Evolutionary conservation across 2,888 invertebrate species (phyloP), one percentile per base, ranked within the genome.

Genomic region (Sepiola atlantica): DNA sequence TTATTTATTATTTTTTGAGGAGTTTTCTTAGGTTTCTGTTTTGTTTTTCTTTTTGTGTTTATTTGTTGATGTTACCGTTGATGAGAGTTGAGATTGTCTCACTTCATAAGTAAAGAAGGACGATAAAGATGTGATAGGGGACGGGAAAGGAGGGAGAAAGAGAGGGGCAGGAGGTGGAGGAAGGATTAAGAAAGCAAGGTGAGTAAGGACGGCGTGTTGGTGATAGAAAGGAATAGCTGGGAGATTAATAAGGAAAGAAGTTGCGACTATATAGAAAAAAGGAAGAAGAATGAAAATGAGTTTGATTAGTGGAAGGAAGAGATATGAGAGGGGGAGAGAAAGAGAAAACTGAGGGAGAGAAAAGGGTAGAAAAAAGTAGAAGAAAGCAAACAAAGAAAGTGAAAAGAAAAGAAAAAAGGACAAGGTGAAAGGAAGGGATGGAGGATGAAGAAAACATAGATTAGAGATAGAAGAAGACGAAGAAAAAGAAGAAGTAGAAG

Each of bases 331-430:
- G 35, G 28, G 35, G 35, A 35, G 6, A 35, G 14, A 12, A 6
- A 45, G 35, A 28, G 10, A 8, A 61, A 45, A 28, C 21, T 0
- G 16, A 94, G 8, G n/a, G 10, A 92, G 94, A 91, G 32, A 91
- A 8, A 55, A 35, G 24, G n/a, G 6, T 92, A 54, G 35, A 35
- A n/a, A n/a, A n/a, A n/a, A n/a, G n/a, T n/a, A n/a, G n/a, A n/a
- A n/a, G n/a, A n/a, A n/a, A n/a, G n/a, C n/a, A n/a, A n/a, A n/a
- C n/a, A n/a, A n/a, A n/a, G n/a, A n/a, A n/a, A n/a, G n/a, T n/a
- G n/a, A n/a, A 10, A 77, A 24, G 54, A 20, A 57, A 91, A 93
- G 77, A 95, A 94, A 94, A 55, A 92, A 57, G 77, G 94, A 90
- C 55, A 54, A 61, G 90, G 77, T 91, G 45, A 91, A 93, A 35